Conservation (phyloP, 2,797 vertebrate genomes). For the Notolepis coatsorum region DNA sequence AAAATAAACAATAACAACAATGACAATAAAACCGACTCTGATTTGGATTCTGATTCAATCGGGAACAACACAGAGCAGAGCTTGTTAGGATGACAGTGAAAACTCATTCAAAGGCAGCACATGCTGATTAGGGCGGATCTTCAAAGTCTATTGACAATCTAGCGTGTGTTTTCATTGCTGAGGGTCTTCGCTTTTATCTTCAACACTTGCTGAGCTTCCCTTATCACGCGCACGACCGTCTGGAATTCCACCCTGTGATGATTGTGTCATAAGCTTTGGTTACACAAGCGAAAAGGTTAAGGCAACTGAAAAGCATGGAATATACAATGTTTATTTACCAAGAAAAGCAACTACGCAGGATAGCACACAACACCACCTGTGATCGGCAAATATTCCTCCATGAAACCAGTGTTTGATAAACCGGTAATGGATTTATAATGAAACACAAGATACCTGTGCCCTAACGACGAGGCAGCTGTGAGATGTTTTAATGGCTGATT, state of each 20-base stretch:
- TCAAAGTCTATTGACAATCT: conserved; percentile 76
- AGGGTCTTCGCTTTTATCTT: conserved; percentile 78
- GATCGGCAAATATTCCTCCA: not conserved
- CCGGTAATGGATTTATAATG: too few species aligned
- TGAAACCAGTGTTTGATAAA: conserved; percentile 12
- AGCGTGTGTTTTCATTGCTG: conserved; percentile 79
- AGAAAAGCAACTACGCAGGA: conserved; percentile 3
- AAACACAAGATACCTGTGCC: too few species aligned
- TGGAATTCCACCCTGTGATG: conserved; percentile 79
- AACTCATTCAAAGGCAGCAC: conserved; percentile 70
- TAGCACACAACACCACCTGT: conserved; percentile 4
- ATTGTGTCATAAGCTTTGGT: conserved; percentile 65
- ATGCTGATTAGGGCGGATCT: conserved; percentile 70
- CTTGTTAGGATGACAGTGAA: conserved; percentile 64
- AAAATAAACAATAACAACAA: too few species aligned
- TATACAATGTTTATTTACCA: conserved; percentile 44
- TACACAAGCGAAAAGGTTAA: conserved; percentile 61
- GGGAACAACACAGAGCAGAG: conserved; percentile 48
- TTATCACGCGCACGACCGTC: conserved; percentile 75
- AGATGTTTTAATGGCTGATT: conserved; percentile 9
- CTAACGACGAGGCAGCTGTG: too few species aligned
- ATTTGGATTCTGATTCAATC: too few species aligned
- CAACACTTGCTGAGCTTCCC: conserved; percentile 63
- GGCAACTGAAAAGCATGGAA: conserved; percentile 27
- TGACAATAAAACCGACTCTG: too few species aligned